Evolutionary conservation across 2,888 invertebrate species (phyloP), one percentile per base, ranked within the genome.

Genomic region (Eubasilissa splendida): DNA sequence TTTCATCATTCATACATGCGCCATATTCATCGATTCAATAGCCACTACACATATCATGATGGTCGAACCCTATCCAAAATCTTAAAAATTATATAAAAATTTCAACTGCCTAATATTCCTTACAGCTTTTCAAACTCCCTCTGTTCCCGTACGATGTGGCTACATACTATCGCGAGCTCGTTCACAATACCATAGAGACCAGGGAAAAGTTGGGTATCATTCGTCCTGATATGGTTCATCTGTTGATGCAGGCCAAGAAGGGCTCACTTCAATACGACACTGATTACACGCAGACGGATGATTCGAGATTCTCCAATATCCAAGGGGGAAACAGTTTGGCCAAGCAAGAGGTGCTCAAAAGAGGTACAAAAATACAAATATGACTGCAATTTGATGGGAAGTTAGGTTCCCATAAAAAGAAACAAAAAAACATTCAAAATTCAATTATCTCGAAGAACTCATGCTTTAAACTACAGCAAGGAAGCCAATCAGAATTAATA

Each of bases 191-290:
- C 7, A 83, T 83, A 53, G 75, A 75, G 33, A 8, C 31, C n/a
- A 75, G 83, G 22, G 81, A 83, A 52, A 76, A 76, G 33, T 60
- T 54, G 53, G 78, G 79, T 3, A 73, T 80, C 3, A 42, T 78
- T 9, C 63, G 83, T 2, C 80, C 77, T 3, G 83, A 83, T 42
- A 83, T 83, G 83, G 80, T 83, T n/a, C 83, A 83, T 12, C 63
- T 83, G 12, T 75, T 83, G 63, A 81, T 83, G 83, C 76, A 79
- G 56, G 83, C 83, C 22, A 83, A 83, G 73, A 83, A 83, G 58
- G 83, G 83, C n/a, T 80, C 80, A 1, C 74, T 82, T 14, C 78
- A 77, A 22, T 78, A 80, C 50, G 83, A 83, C 14, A 70, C 66
- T 1, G 83, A 83, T 31, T 14, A 63, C 9, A 71, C 63, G 14